Conservation (phyloP, 1,140 invertebrate genomes). For the Acromyrmex heyeri region DNA sequence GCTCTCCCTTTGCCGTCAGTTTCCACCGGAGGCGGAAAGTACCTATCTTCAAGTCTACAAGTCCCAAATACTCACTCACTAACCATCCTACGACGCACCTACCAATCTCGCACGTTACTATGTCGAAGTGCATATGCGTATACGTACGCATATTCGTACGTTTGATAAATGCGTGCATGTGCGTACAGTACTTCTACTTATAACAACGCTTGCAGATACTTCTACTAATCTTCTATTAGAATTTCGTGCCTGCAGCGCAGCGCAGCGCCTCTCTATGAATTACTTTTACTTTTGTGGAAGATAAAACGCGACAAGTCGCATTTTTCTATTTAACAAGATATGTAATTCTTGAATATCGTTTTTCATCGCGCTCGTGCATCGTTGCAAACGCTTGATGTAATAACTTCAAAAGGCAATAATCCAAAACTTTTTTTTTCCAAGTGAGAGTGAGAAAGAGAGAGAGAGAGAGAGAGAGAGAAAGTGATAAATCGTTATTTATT, state of each 20-base stretch:
- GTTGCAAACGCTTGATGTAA: neutral
- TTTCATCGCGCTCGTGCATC: neutral
- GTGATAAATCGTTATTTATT: too few relatives aligned
- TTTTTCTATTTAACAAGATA: constrained; percentile 50
- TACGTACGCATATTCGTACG: too few relatives aligned
- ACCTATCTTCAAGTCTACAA: constrained; percentile 75
- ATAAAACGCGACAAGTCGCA: neutral
- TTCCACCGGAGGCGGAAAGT: constrained; percentile 74
- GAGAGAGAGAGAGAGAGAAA: neutral
- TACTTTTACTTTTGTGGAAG: constrained; percentile 49
- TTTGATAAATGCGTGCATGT: neutral
- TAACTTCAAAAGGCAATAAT: constrained; percentile 31
- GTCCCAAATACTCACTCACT: constrained; percentile 75
- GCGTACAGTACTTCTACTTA: constrained; percentile 30
- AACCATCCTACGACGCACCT: constrained; percentile 69
- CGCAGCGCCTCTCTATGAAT: neutral
- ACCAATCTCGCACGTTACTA: constrained; percentile 46
- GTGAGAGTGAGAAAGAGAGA: neutral
- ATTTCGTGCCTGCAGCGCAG: constrained; percentile 5
- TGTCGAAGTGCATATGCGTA: neutral
- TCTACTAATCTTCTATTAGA: constrained; percentile 52
- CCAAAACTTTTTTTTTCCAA: neutral
- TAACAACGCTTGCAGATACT: constrained; percentile 35
- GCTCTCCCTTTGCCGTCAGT: constrained; percentile 74
- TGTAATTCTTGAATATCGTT: constrained; percentile 46